Evolutionary conservation across 2,113 vertebrate species (phyloP).

Genomic region (Nettapus auritus): DNA sequence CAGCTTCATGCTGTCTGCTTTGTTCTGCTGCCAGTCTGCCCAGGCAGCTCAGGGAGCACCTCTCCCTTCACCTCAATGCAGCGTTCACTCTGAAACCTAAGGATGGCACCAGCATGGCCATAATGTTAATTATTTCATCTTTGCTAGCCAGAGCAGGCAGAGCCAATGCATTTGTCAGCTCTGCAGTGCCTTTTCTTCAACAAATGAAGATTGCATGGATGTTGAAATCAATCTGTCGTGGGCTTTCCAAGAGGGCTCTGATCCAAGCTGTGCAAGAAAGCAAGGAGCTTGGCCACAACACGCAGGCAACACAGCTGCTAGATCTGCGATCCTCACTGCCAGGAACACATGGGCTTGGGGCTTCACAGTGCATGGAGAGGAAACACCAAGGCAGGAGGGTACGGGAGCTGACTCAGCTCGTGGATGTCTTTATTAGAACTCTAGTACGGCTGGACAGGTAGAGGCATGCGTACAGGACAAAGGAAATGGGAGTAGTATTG

Average conservation of each 20-base stretch:
- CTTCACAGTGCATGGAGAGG: not conserved
- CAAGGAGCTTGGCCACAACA: not conserved
- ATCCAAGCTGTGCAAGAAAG: fast-evolving
- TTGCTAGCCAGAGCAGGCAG: not conserved
- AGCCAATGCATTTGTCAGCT: not conserved
- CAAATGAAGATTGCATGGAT: fast-evolving
- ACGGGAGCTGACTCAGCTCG: slow-evolving; percentile 50
- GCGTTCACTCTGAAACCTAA: not conserved
- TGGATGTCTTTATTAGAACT: slow-evolving; percentile 78
- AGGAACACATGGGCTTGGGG: fast-evolving
- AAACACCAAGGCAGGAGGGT: not conserved
- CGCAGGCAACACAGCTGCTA: fast-evolving
- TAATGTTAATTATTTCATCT: not conserved
- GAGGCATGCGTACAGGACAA: slow-evolving; percentile 67
- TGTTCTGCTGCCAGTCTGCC: not conserved
- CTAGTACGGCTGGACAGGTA: slow-evolving; percentile 54
- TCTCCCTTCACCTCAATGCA: fast-evolving
- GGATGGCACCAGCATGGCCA: not conserved
- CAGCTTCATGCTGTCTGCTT: not conserved
- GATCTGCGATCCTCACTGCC: not conserved
- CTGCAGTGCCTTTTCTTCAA: not conserved
- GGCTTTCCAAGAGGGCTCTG: not conserved
- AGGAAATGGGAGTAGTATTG: slow-evolving; percentile 61
- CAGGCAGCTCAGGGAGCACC: not conserved
- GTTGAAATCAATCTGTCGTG: not conserved